Conservation (phyloP, 2,113 vertebrate genomes). For the Melanerpes formicivorus region DNA sequence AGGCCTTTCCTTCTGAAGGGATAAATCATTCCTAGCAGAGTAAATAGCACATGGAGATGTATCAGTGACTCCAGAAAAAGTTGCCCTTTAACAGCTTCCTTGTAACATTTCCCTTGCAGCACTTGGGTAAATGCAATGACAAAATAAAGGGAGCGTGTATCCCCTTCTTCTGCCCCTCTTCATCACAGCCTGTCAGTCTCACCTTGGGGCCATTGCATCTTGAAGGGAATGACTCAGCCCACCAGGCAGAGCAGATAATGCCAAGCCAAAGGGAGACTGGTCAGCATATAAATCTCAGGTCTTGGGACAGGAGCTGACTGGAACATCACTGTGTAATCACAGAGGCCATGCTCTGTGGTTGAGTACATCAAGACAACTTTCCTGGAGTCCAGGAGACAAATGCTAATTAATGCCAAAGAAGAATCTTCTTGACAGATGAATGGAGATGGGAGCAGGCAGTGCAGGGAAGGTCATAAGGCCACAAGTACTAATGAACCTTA, state of each 20-base stretch:
- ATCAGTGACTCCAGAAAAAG: constrained; percentile 47
- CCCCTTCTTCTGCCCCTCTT: constrained; percentile 27
- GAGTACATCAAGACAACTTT: neutral
- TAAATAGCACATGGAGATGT: constrained; percentile 63
- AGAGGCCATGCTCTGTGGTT: neutral
- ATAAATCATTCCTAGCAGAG: constrained; percentile 71
- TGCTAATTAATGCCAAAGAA: neutral
- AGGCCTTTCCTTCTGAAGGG: constrained; percentile 61
- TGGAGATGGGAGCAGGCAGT: neutral
- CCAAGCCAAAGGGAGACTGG: neutral
- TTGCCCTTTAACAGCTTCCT: constrained; percentile 66
- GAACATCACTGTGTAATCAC: neutral
- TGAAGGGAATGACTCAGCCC: constrained; percentile 43
- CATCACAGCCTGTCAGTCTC: constrained; percentile 45
- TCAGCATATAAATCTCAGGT: neutral
- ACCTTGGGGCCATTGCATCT: neutral
- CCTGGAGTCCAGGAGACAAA: neutral
- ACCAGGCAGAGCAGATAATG: constrained; percentile 29
- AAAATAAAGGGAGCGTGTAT: constrained; percentile 41
- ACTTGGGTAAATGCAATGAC: constrained; percentile 43
- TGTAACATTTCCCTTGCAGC: constrained; percentile 54
- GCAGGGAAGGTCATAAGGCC: neutral
- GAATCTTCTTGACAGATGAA: neutral
- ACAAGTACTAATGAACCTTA: neutral
- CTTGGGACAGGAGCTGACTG: neutral